Evolutionary conservation across 2,113 vertebrate genomes (phyloP).

Genomic region (Gymnogyps californianus): DNA sequence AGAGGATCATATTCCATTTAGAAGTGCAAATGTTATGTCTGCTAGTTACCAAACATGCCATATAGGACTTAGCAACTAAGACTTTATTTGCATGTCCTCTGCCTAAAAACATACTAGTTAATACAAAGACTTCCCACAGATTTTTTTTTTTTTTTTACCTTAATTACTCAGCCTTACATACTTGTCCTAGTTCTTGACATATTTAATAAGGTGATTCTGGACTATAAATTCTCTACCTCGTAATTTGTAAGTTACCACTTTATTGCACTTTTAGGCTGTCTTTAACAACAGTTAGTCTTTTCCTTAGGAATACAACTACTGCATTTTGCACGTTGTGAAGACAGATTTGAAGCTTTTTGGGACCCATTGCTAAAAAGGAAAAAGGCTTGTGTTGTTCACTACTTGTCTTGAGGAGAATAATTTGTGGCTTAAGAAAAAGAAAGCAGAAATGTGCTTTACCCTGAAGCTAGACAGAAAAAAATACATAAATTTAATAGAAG

Average conservation of each 20-base stretch:
- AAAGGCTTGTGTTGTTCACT: neutral
- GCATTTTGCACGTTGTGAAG: neutral
- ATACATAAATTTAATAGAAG: neutral
- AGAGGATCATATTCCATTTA: slow-evolving; percentile 3
- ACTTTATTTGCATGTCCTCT: neutral
- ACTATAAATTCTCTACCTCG: neutral
- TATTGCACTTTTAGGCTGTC: neutral
- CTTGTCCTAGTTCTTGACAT: neutral
- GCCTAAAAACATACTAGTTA: neutral
- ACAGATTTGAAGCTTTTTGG: neutral
- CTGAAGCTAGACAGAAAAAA: neutral
- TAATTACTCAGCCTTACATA: neutral
- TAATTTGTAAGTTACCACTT: neutral
- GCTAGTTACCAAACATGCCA: neutral
- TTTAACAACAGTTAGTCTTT: neutral
- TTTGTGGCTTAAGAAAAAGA: neutral
- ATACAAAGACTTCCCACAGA: neutral
- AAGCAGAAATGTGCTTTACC: neutral
- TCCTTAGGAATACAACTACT: neutral
- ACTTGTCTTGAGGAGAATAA: neutral
- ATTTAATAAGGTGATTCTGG: neutral
- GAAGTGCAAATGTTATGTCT: neutral
- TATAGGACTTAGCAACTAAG: neutral
- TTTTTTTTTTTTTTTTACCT: neutral
- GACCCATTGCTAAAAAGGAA: neutral